Evolutionary conservation across 2,113 vertebrate species (phyloP).

Genomic region (Sceloporus undulatus): DNA sequence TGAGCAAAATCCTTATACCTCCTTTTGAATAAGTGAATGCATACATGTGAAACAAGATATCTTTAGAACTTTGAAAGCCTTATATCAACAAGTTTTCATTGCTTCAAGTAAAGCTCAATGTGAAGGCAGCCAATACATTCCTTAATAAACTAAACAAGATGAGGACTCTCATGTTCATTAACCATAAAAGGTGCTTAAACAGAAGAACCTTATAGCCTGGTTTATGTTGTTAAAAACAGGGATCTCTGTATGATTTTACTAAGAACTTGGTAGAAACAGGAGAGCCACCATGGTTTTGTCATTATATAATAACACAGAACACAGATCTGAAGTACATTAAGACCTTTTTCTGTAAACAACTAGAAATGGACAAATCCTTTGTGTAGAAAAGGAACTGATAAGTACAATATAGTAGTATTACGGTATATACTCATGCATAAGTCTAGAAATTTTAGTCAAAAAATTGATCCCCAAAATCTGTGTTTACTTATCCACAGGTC

Average conservation of each 20-base stretch:
- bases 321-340: slow-evolving; percentile 24
- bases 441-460: too few relatives aligned
- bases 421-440: too few relatives aligned
- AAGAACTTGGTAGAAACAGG: slow-evolving; percentile 21
- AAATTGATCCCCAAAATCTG: too few relatives aligned
- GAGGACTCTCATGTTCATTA: slow-evolving; percentile 45
- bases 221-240: slow-evolving; percentile 34
- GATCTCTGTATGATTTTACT: background rate
- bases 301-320: slow-evolving; percentile 48
- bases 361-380: slow-evolving; percentile 16
- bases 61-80: slow-evolving; percentile 43
- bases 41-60: slow-evolving; percentile 34
- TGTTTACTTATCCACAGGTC: too few relatives aligned
- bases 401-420: background rate
- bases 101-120: slow-evolving; percentile 46
- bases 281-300: slow-evolving; percentile 18
- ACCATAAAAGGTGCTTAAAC: slow-evolving; percentile 64
- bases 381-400: slow-evolving; percentile 26
- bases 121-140: slow-evolving; percentile 56
- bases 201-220: fast-evolving
- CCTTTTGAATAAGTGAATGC: slow-evolving; percentile 5
- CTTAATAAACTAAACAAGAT: slow-evolving; percentile 40
- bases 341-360: background rate
- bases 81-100: slow-evolving; percentile 49
- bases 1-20: slow-evolving; percentile 18